These are phyloP conservation scores for Loris lydekkerianus DNA, from an alignment of 2,797 vertebrate species.

Conservation along the genomic window DNA sequence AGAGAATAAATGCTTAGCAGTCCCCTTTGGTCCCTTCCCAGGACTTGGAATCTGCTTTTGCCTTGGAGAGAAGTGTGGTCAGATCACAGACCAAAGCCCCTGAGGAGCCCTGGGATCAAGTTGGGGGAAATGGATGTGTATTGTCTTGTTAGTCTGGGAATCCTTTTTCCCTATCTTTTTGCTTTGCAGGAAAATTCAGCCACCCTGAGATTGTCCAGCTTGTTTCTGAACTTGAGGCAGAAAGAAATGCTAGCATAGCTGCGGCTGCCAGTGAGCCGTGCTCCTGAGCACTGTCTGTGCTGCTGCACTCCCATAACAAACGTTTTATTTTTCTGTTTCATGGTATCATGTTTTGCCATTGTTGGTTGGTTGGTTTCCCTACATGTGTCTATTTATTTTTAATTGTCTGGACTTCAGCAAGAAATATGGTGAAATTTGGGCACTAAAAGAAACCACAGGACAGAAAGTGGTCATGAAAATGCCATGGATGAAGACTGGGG, in stretches of 20 bases:
- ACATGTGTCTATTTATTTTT: constrained; percentile 17
- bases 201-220: constrained; percentile 95
- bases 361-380: constrained; percentile 10
- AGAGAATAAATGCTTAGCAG: no score
- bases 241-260: constrained; percentile 89
- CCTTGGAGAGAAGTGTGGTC: background rate
- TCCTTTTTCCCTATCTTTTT: constrained; percentile 67
- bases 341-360: constrained; percentile 7
- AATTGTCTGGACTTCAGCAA: constrained; percentile 25
- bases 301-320: constrained; percentile 61
- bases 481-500: background rate
- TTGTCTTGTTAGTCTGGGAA: background rate
- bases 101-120: background rate
- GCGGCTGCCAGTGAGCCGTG: background rate
- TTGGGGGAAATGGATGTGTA: background rate
- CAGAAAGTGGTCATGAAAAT: background rate
- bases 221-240: constrained; percentile 92
- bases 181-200: constrained; percentile 93
- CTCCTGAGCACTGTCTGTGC: constrained; percentile 75
- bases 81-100: background rate
- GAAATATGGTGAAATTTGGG: background rate
- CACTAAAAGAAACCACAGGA: background rate
- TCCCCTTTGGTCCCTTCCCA: background rate
- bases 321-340: constrained; percentile 53
- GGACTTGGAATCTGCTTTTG: background rate